These are phyloP conservation scores for Ophonus ardosiacus DNA, from an alignment of 2,888 invertebrate species.

Conservation along the genomic window DNA sequence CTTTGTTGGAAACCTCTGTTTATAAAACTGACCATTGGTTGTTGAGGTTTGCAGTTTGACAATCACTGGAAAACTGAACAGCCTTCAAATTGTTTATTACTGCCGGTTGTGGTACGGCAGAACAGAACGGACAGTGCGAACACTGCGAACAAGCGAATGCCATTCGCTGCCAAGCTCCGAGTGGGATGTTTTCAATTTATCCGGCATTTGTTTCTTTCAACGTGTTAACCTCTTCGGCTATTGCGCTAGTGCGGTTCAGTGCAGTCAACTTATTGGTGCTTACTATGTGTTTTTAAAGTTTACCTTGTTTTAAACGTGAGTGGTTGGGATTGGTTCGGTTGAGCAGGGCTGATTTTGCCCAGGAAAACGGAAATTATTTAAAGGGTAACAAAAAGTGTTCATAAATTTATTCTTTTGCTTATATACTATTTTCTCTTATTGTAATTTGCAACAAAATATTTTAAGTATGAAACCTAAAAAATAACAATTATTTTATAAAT, in stretches of 20 bases:
- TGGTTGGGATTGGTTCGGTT: background rate
- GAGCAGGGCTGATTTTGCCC: background rate
- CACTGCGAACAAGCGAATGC: constrained; percentile 20
- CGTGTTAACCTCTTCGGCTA: constrained; percentile 27
- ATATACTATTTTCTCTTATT: too few species aligned
- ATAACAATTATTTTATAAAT: too few species aligned
- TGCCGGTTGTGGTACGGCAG: constrained; percentile 32
- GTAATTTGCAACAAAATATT: too few species aligned
- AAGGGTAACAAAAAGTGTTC: background rate
- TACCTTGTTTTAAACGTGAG: background rate
- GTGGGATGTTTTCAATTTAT: constrained; percentile 47
- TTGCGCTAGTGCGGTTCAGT: background rate
- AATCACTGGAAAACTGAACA: constrained; percentile 57
- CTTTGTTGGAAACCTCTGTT: background rate
- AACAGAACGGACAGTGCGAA: constrained; percentile 26
- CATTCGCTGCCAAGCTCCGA: constrained; percentile 29
- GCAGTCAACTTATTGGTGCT: background rate
- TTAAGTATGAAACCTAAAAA: too few species aligned
- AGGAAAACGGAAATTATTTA: background rate
- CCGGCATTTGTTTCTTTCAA: constrained; percentile 34
- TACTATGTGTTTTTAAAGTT: background rate
- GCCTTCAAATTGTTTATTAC: constrained; percentile 55
- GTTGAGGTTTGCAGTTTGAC: constrained; percentile 10
- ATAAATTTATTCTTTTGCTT: background rate
- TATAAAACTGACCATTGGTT: background rate